These are phyloP conservation scores for Drosophila acutilabella DNA, from an alignment of 2,888 invertebrate species.

Conservation along the genomic window DNA sequence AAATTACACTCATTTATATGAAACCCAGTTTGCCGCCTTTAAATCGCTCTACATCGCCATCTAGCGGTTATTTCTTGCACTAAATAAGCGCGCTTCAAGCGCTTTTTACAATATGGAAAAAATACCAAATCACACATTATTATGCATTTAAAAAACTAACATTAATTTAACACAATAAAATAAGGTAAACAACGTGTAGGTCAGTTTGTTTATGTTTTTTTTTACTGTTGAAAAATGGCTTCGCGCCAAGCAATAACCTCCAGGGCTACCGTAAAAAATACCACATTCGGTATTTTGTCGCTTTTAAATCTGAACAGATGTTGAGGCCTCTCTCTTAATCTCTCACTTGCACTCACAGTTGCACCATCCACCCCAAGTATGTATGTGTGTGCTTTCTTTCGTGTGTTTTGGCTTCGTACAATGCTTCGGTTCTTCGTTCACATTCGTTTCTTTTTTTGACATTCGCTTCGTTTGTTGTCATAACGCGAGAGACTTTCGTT, in stretches of 20 bases:
- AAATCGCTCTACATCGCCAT: constrained; percentile 20
- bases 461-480: constrained; percentile 54
- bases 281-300: constrained; percentile 35
- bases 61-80: constrained; percentile 16
- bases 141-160: neutral
- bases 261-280: constrained; percentile 11
- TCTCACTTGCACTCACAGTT: constrained; percentile 30
- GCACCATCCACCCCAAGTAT: constrained; percentile 19
- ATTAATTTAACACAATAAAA: neutral
- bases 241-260: constrained; percentile 19
- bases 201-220: neutral
- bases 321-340: constrained; percentile 12
- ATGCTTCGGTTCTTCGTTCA: constrained; percentile 8
- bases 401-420: constrained; percentile 8
- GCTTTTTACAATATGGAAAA: neutral
- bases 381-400: constrained; percentile 7
- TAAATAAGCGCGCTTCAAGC: neutral
- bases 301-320: constrained; percentile 28
- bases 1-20: too few relatives aligned
- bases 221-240: neutral
- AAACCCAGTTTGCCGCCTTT: neutral
- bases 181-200: neutral
- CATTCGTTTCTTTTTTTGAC: constrained; percentile 43
- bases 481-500: constrained; percentile 57
- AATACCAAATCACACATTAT: neutral